These are phyloP conservation scores for Idris sp. DNA, from an alignment of 1,140 invertebrate genomes.

Conservation along the genomic window DNA sequence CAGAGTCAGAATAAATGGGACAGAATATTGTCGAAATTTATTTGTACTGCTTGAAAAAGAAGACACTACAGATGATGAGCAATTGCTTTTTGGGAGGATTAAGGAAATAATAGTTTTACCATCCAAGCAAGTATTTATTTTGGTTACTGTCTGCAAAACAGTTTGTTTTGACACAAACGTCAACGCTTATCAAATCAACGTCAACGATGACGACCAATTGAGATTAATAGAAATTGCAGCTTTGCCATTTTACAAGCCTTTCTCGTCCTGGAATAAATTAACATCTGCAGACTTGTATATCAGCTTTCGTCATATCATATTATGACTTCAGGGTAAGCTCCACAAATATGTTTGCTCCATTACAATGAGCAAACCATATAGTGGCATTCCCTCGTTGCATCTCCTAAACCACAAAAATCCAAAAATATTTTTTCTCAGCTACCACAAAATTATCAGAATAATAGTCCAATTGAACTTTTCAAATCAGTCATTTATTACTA, in stretches of 20 bases:
- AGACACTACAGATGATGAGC: conserved; percentile 13
- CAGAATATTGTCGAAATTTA: conserved; percentile 40
- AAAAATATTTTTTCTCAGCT: too few species aligned
- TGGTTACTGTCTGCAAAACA: background rate
- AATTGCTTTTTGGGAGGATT: conserved; percentile 9
- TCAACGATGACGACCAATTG: background rate
- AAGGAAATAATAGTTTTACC: conserved; percentile 14
- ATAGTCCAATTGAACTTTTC: too few species aligned
- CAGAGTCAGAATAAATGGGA: conserved; percentile 27
- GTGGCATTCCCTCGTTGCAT: too few species aligned
- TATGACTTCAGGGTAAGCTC: conserved; percentile 10
- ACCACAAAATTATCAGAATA: too few species aligned
- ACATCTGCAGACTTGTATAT: conserved; percentile 10
- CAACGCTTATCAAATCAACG: conserved; percentile 21
- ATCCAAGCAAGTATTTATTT: conserved; percentile 1
- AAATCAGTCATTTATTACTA: too few species aligned
- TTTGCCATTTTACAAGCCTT: conserved; percentile 26
- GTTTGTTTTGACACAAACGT: conserved; percentile 5
- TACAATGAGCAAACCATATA: too few species aligned
- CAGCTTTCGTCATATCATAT: conserved; percentile 27
- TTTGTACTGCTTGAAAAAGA: conserved; percentile 28
- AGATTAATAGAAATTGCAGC: conserved; percentile 6
- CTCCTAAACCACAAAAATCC: too few species aligned
- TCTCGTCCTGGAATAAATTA: conserved; percentile 17
- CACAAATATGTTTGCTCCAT: too few species aligned